Base-by-base conservation (phyloP, 2,113 vertebrate species). In the Anser cygnoides region DNA sequence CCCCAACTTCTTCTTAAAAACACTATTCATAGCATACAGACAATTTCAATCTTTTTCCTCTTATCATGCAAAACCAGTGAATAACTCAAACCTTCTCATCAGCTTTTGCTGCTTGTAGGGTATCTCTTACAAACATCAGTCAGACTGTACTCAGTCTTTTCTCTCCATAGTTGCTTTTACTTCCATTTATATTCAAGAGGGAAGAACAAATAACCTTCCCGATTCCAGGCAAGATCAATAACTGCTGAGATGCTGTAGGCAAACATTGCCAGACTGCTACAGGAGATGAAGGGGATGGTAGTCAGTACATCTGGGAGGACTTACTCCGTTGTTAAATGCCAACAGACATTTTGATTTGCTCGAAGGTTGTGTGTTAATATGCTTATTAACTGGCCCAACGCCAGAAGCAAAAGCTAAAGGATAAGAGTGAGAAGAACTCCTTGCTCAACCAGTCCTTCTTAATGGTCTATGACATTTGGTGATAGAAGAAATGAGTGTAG, bases 1-100 rank as follows among this genome's bases (percentile, higher is more conserved):
- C 74, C 90, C 21, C 70, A 89, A 58, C 39, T 97, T 90, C 71
- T 85, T 94, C 87, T 80, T 95, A 90, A 95, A 92, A 95, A 62
- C 87, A 83, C 74, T 85, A 87, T 95, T 96, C 91, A 95, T 61
- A 77, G 77, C 78, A 52, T 87, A 92, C 52, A 97, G 93, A 80
- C 90, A 91, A 76, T 95, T 96, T 92, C 94, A 91, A 37, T 95
- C 89, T 86, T 89, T 90, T 72, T 80, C 74, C 84, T 90, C 94
- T 96, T 93, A 76, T 94, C 70, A 94, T 96, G 92, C 77, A 95
- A 96, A 96, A 85, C 16, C 10, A 89, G 6, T 82, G 92, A 93
- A 75, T 89, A 93, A 91, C 88, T 93, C 80, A 87, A 86, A 89
- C 86, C 35, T 96, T 81, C 52, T 95, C 86, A 94, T 95, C 95